phyloP scores from a whole-genome alignment of 1,140 invertebrate species.

The Pogonognathellus flavescens region DNA sequence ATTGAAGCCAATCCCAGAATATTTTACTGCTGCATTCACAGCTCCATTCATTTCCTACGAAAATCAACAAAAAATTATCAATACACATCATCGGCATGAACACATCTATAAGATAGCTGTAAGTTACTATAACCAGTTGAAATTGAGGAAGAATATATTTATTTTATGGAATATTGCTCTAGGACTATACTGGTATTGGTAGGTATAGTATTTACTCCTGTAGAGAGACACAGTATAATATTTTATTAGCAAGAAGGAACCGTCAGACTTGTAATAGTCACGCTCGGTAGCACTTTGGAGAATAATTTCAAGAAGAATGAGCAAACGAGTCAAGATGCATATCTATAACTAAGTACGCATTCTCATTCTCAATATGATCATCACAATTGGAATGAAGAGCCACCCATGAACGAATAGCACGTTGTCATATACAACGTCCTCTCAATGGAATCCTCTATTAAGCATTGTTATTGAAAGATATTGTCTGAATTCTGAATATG shows the following conservation, averaged over 20 bases:
- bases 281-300: no score
- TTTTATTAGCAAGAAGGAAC: no score
- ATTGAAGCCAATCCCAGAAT: constrained; percentile 67
- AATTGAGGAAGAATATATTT: no score
- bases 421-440: background rate
- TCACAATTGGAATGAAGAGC: background rate
- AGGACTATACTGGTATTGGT: background rate
- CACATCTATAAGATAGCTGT: no score
- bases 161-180: background rate
- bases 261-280: no score
- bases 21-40: constrained; percentile 67
- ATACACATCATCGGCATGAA: no score
- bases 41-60: constrained; percentile 65
- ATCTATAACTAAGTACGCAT: background rate
- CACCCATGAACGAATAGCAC: background rate
- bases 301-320: no score
- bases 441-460: background rate
- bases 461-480: constrained; percentile 1
- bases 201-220: no score
- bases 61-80: constrained; percentile 21
- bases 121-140: no score
- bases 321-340: no score
- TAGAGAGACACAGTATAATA: background rate
- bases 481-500: background rate
- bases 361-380: background rate